These are phyloP conservation scores for Holacanthus passer DNA, from an alignment of 2,113 vertebrate genomes.

Conservation along the genomic window DNA sequence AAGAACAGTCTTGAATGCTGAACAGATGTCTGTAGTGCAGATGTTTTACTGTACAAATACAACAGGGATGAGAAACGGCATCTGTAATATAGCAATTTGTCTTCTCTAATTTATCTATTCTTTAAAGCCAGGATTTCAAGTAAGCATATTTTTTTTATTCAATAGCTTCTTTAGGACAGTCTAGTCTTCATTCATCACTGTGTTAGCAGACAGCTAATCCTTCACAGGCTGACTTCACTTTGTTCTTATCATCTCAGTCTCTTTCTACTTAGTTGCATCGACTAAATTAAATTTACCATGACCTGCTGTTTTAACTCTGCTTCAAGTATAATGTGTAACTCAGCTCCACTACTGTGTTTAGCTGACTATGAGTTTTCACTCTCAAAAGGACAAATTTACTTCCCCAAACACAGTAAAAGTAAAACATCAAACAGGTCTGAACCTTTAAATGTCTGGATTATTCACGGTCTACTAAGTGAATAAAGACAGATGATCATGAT, in stretches of 20 bases:
- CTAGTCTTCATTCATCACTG: neutral
- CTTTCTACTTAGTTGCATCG: neutral
- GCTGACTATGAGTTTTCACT: constrained; percentile 17
- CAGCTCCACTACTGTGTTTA: neutral
- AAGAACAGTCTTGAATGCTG: neutral
- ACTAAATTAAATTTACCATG: constrained; percentile 33
- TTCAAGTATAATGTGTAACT: constrained; percentile 29
- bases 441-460: neutral
- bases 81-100: constrained; percentile 18
- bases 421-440: constrained; percentile 9
- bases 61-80: constrained; percentile 27
- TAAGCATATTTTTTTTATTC: neutral
- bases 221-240: constrained; percentile 19
- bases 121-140: neutral
- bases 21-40: constrained; percentile 32
- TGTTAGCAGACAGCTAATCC: constrained; percentile 1
- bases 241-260: constrained; percentile 26
- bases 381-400: constrained; percentile 24
- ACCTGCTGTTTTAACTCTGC: constrained; percentile 31
- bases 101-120: constrained; percentile 16
- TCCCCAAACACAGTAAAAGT: constrained; percentile 1
- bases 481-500: neutral
- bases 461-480: neutral
- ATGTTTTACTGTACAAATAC: constrained; percentile 33
- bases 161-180: neutral